Percentiles rank a stretch among this genome's conserved stretches.
Conservation (phyloP, 2,888 invertebrate genomes). For the Apamea monoglypha region DNA sequence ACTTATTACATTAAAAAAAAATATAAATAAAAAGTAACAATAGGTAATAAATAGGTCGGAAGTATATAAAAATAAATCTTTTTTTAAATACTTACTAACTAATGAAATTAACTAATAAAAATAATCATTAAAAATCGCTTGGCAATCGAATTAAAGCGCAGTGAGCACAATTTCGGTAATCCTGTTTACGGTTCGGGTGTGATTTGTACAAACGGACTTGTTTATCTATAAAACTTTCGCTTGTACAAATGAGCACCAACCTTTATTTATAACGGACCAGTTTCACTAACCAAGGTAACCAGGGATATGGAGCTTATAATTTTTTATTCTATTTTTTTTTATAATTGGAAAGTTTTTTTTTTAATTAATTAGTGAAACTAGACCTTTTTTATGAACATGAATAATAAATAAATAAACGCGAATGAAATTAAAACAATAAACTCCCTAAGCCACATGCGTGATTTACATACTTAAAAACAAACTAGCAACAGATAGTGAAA, state of each 20-base stretch:
- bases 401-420: conserved; percentile 63
- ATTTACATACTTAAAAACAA: conserved; percentile 66
- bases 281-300: conserved; percentile 45
- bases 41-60: conserved; percentile 85
- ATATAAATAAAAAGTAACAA: conserved; percentile 83
- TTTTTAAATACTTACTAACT: conserved; percentile 88
- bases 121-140: conserved; percentile 72
- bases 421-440: conserved; percentile 59
- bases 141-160: conserved; percentile 72
- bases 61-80: conserved; percentile 87
- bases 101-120: conserved; percentile 76
- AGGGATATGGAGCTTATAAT: conserved; percentile 7
- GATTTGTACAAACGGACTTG: conserved; percentile 63
- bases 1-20: conserved; percentile 68
- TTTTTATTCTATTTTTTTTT: conserved; percentile 32
- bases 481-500: conserved; percentile 58
- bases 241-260: conserved; percentile 61
- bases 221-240: conserved; percentile 39
- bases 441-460: conserved; percentile 75
- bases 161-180: conserved; percentile 62
- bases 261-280: conserved; percentile 42
- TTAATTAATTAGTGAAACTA: conserved; percentile 50
- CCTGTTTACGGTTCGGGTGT: conserved; percentile 39
- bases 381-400: conserved; percentile 44
- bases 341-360: conserved; percentile 33